Evolutionary conservation across 2,797 vertebrate genomes (phyloP).

Genomic region (Peromyscus eremicus): DNA sequence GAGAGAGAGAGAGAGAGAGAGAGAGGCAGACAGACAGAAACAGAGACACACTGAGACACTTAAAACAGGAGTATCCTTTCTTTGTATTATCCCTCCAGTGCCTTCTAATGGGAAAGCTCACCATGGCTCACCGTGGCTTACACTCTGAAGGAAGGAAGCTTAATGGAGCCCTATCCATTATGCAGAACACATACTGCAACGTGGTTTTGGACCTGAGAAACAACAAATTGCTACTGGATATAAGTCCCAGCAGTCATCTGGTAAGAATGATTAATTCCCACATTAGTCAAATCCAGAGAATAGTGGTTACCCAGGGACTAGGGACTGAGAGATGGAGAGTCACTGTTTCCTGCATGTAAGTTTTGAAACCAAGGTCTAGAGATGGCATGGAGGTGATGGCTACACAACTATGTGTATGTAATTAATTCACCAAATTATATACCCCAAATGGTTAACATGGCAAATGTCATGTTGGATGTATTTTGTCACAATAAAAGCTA

Average conservation of each 20-base stretch:
- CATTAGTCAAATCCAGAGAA: neutral
- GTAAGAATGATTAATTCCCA: slow-evolving; percentile 1
- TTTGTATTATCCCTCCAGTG: neutral
- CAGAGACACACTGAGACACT: neutral
- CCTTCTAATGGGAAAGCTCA: neutral
- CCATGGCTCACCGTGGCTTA: no score
- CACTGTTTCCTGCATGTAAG: neutral
- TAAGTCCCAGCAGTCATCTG: neutral
- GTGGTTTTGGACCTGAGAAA: neutral
- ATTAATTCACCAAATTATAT: neutral
- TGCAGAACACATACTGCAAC: neutral
- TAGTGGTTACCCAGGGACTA: neutral
- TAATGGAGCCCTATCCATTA: neutral
- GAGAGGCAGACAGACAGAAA: neutral
- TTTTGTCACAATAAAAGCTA: neutral
- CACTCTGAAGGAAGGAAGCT: neutral
- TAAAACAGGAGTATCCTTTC: neutral
- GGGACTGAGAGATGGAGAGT: neutral
- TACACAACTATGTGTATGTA: neutral
- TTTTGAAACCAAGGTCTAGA: slow-evolving; percentile 3
- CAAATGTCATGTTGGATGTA: neutral
- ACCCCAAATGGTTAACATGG: neutral
- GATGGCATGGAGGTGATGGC: neutral
- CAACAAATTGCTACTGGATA: neutral
- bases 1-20: no score